Conservation (phyloP, 1,140 invertebrate species). For the Akabosia matsudoensis region DNA sequence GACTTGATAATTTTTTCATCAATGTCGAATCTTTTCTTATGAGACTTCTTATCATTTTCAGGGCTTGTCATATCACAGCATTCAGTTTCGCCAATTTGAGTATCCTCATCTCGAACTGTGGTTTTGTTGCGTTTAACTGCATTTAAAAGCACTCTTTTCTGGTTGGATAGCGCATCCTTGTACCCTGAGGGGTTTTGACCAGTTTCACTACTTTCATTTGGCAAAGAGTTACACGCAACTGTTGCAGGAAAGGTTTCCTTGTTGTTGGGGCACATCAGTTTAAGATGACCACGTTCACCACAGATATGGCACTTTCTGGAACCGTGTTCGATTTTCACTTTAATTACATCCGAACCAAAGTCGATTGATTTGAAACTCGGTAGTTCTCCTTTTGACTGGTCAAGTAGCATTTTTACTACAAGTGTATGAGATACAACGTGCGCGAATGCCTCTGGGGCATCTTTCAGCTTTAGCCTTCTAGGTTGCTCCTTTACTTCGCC, state of each 20-base stretch:
- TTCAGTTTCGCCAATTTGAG: neutral
- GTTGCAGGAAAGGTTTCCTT: neutral
- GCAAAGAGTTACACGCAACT: too few species aligned
- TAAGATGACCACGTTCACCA: neutral
- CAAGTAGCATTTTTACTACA: neutral
- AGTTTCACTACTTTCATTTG: too few species aligned
- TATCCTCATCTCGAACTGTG: neutral
- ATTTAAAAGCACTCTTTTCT: too few species aligned
- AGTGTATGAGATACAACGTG: neutral
- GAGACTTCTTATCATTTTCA: neutral
- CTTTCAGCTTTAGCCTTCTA: neutral
- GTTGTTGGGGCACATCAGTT: neutral
- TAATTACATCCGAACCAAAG: neutral
- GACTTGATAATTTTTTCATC: too few species aligned
- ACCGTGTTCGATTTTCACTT: conserved; percentile 1
- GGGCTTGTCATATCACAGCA: neutral
- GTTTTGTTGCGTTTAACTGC: neutral
- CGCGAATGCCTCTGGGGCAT: neutral
- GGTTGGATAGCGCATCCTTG: too few species aligned
- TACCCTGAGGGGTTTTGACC: too few species aligned
- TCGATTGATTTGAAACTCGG: neutral
- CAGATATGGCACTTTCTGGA: neutral
- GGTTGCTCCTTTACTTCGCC: neutral
- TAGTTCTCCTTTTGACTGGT: neutral
- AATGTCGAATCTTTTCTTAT: too few species aligned